Conservation (phyloP, 2,797 vertebrate species). For the Triplophysa yarkandensis region DNA sequence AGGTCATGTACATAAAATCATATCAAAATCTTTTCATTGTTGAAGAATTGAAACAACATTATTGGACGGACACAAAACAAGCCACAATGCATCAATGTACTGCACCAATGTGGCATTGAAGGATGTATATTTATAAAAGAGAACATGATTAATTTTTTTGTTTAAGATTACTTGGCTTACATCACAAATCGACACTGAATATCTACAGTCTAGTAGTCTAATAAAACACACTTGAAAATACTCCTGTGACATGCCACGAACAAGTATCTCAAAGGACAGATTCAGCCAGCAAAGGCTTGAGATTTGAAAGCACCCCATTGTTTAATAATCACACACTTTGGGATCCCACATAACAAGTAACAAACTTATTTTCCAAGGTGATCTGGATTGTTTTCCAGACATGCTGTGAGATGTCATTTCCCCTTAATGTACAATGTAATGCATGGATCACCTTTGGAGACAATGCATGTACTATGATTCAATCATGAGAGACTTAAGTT, state of each 20-base stretch:
- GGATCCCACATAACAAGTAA: constrained; percentile 68
- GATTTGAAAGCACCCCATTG: constrained; percentile 67
- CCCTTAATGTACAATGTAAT: constrained; percentile 25
- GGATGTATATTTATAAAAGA: constrained; percentile 59
- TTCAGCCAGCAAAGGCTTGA: constrained; percentile 66
- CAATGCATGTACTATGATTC: constrained; percentile 1
- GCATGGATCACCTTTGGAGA: constrained; percentile 7
- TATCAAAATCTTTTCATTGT: constrained; percentile 77
- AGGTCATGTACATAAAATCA: constrained; percentile 82
- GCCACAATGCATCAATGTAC: constrained; percentile 72
- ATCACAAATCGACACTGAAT: constrained; percentile 78
- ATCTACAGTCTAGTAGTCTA: constrained; percentile 75
- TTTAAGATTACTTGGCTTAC: constrained; percentile 71
- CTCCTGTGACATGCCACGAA: constrained; percentile 78
- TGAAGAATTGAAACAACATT: constrained; percentile 61
- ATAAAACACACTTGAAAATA: constrained; percentile 76
- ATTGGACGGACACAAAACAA: constrained; percentile 75
- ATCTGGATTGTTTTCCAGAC: constrained; percentile 55
- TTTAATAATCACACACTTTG: constrained; percentile 64
- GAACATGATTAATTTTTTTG: no score
- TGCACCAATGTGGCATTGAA: constrained; percentile 67
- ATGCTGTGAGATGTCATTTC: constrained; percentile 53
- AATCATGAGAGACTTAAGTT: constrained; percentile 18
- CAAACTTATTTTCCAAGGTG: constrained; percentile 57
- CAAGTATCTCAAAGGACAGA: constrained; percentile 64